These are phyloP conservation scores for Zosterops borbonicus DNA, from an alignment of 2,113 vertebrate genomes.

Conservation along the genomic window DNA sequence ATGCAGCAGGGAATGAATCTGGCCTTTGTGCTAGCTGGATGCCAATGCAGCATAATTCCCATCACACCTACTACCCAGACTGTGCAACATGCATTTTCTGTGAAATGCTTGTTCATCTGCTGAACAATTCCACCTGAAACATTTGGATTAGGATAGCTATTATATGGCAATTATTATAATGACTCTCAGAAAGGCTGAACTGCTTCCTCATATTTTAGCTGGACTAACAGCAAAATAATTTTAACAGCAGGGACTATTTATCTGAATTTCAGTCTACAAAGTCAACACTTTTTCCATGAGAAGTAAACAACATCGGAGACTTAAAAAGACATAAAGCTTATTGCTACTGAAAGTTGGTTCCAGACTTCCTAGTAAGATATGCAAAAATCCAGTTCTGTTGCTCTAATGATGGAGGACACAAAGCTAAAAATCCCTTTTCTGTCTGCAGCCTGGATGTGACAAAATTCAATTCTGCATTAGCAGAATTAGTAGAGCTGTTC, in stretches of 20 bases:
- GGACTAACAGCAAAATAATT: conserved; percentile 18
- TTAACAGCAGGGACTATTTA: neutral
- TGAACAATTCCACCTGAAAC: neutral
- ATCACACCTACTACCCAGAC: conserved; percentile 33
- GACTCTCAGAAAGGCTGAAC: neutral
- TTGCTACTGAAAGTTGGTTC: neutral
- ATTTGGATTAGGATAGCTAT: neutral
- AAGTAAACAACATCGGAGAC: neutral
- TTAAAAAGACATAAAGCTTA: neutral
- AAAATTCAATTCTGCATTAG: neutral
- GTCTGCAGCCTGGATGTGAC: neutral
- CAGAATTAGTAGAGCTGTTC: neutral
- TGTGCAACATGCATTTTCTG: neutral
- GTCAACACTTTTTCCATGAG: neutral
- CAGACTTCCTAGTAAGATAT: neutral
- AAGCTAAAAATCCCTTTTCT: neutral
- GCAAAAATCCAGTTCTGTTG: neutral
- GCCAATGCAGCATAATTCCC: neutral
- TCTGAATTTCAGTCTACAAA: conserved; percentile 8
- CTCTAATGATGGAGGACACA: neutral
- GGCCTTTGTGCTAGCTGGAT: neutral
- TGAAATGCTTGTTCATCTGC: conserved; percentile 23
- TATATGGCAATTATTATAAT: neutral
- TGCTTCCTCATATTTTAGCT: neutral
- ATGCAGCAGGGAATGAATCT: neutral